phyloP scores from a whole-genome alignment of 2,797 vertebrate species.

The Myripristis jacobus region DNA sequence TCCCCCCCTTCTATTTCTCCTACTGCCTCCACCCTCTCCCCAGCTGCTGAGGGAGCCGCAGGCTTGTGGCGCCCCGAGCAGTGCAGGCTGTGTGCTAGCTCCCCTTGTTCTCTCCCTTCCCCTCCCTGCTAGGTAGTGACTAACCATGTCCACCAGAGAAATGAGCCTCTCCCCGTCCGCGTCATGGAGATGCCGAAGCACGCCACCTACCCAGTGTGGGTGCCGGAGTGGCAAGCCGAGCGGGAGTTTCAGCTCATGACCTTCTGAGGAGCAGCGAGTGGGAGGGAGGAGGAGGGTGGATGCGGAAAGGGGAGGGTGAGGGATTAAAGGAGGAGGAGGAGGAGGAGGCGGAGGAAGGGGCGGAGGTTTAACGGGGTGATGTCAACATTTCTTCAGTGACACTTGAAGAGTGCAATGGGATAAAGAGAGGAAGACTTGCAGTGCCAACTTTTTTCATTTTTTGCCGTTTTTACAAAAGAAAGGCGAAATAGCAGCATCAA shows the following conservation, averaged over 20 bases:
- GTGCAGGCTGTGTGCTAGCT: slow-evolving; percentile 85
- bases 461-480: slow-evolving; percentile 60
- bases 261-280: slow-evolving; percentile 85
- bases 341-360: slow-evolving; percentile 31
- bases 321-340: slow-evolving; percentile 34
- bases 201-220: slow-evolving; percentile 90
- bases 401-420: slow-evolving; percentile 71
- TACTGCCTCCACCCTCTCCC: slow-evolving; percentile 61
- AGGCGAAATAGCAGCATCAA: slow-evolving; percentile 67
- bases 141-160: slow-evolving; percentile 88
- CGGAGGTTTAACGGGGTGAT: slow-evolving; percentile 56
- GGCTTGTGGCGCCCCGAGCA: slow-evolving; percentile 77
- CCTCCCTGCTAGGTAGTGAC: slow-evolving; percentile 89
- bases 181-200: slow-evolving; percentile 88
- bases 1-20: slow-evolving; percentile 42
- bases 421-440: slow-evolving; percentile 73
- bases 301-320: slow-evolving; percentile 57
- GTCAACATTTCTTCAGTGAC: slow-evolving; percentile 75
- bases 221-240: slow-evolving; percentile 88
- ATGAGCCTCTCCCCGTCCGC: slow-evolving; percentile 84
- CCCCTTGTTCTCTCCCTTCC: slow-evolving; percentile 88
- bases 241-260: slow-evolving; percentile 90
- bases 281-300: slow-evolving; percentile 46
- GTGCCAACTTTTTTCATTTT: slow-evolving; percentile 50
- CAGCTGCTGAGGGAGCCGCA: slow-evolving; percentile 76